Percentiles rank a stretch among this genome's conserved stretches.
Conservation (phyloP, 1,140 invertebrate species). For the Thaumatotibia leucotreta region DNA sequence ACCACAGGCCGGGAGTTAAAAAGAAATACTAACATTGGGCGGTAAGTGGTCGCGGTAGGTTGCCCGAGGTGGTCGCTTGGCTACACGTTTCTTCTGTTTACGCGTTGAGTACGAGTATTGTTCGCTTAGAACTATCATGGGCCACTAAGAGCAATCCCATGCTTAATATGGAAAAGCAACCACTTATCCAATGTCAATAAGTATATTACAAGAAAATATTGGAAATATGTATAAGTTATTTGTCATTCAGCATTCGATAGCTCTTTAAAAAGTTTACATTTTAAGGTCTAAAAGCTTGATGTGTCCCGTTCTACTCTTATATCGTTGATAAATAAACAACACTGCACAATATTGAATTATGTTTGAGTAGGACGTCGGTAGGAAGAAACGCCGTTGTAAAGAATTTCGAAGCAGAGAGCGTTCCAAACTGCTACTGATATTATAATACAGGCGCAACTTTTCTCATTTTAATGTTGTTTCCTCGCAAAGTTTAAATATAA, state of each 20-base stretch:
- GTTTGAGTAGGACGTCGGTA: neutral
- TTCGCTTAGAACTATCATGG: neutral
- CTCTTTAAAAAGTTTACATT: neutral
- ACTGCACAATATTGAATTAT: neutral
- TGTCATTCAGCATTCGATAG: neutral
- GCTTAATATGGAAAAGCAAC: neutral
- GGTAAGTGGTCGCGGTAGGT: slow-evolving; percentile 22
- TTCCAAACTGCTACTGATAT: slow-evolving; percentile 22
- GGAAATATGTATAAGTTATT: neutral
- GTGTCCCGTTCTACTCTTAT: neutral
- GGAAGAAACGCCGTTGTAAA: neutral
- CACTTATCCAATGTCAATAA: neutral
- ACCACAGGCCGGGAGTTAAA: slow-evolving; percentile 47
- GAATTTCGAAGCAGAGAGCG: neutral
- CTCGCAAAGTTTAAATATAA: slow-evolving; percentile 73
- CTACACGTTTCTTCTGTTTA: slow-evolving; percentile 20
- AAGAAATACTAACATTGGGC: slow-evolving; percentile 42
- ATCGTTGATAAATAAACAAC: neutral
- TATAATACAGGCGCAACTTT: slow-evolving; percentile 67
- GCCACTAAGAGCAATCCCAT: neutral
- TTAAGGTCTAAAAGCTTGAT: neutral
- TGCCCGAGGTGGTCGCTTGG: slow-evolving; percentile 30
- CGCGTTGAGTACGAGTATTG: neutral
- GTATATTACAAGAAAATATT: neutral
- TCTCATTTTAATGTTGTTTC: slow-evolving; percentile 71